Conservation (phyloP, 2,797 vertebrate species). For the Emydoidea blandingii region DNA sequence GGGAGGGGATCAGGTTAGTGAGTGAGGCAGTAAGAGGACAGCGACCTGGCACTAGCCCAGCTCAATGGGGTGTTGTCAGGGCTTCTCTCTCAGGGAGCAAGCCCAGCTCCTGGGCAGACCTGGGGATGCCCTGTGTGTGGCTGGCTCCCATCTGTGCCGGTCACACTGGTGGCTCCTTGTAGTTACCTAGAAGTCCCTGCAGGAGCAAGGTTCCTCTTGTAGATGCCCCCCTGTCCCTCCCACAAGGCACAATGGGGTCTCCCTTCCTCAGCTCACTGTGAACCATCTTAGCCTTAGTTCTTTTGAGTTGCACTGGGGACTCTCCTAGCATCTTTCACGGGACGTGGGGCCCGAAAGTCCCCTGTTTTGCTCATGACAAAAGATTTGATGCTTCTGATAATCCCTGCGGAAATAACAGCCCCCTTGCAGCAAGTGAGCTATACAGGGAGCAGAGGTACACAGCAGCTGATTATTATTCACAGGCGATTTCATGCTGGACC, state of each 20-base stretch:
- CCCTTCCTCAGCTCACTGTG: neutral
- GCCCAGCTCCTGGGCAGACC: neutral
- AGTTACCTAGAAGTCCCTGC: neutral
- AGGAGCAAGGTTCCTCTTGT: neutral
- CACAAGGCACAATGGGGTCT: neutral
- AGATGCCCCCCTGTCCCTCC: neutral
- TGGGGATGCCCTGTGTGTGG: no score
- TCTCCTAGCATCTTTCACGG: neutral
- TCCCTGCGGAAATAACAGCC: neutral
- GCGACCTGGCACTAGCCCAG: neutral
- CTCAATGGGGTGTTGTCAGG: neutral
- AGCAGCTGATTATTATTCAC: neutral
- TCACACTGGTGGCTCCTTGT: no score
- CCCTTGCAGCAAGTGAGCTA: neutral
- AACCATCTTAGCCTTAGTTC: neutral
- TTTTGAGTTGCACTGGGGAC: neutral
- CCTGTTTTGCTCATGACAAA: neutral
- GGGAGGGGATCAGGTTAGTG: neutral
- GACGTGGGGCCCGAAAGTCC: neutral
- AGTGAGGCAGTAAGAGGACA: neutral
- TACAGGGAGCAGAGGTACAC: neutral
- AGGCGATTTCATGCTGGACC: neutral
- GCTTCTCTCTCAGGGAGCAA: neutral
- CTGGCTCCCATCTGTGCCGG: neutral
- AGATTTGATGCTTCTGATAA: neutral